Evolutionary conservation across 2,797 vertebrate species (phyloP).

Genomic region (Acanthornis magna): DNA sequence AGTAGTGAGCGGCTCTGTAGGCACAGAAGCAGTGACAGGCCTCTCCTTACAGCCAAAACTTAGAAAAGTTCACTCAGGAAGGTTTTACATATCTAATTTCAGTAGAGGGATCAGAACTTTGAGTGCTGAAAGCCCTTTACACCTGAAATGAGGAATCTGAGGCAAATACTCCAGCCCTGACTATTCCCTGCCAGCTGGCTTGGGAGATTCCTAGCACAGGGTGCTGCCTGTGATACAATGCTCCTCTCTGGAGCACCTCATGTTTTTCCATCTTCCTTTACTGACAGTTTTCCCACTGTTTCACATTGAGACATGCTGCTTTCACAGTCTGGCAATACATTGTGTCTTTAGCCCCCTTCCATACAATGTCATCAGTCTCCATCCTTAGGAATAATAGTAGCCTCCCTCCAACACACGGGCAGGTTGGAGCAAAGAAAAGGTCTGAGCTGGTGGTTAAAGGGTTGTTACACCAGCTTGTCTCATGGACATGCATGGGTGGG

Average conservation of each 20-base stretch:
- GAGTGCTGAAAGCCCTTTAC: background rate
- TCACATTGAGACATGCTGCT: background rate
- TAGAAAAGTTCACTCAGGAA: slow-evolving; percentile 5
- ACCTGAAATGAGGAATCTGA: background rate
- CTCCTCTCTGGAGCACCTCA: background rate
- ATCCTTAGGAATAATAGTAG: background rate
- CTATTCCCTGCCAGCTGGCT: background rate
- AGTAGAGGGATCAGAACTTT: background rate
- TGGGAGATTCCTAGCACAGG: background rate
- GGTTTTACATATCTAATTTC: background rate
- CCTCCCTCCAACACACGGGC: background rate
- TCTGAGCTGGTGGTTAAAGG: background rate
- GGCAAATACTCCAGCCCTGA: background rate
- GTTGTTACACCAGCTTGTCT: background rate
- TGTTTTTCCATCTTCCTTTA: background rate
- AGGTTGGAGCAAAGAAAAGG: background rate
- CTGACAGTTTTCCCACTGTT: background rate
- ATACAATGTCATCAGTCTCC: background rate
- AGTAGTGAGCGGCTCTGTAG: background rate
- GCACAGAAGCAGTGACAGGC: background rate
- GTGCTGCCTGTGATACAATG: background rate
- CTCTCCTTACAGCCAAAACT: background rate
- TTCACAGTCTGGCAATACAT: background rate
- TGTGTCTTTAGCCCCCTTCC: background rate
- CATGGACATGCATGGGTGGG: background rate